These are phyloP conservation scores for Enteromius unitaeniatus DNA, from an alignment of 2,797 vertebrate species.

Conservation along the genomic window DNA sequence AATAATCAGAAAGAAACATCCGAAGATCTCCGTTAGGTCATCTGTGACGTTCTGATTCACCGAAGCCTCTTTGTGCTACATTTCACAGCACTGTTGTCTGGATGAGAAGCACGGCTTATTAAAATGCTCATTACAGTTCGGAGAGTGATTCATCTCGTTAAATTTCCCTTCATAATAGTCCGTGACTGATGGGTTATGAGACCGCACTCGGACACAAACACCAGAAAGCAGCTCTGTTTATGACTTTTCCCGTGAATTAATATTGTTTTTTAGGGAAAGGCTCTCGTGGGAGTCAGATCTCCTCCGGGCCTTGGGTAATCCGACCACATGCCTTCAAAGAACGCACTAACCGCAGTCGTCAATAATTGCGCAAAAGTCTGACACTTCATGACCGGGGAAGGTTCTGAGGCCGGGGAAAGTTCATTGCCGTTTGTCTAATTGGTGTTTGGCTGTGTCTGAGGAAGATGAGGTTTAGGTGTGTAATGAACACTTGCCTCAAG, in stretches of 20 bases:
- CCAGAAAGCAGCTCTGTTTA: not conserved
- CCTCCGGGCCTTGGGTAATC: conserved; percentile 1
- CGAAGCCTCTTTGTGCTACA: conserved; percentile 39
- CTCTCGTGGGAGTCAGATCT: not conserved
- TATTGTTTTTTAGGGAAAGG: not conserved
- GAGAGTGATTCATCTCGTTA: conserved; percentile 48
- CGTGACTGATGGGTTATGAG: conserved; percentile 48
- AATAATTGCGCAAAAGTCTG: conserved; percentile 74
- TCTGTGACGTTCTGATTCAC: conserved; percentile 57
- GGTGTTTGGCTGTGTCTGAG: conserved; percentile 64
- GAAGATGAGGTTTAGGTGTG: conserved; percentile 1
- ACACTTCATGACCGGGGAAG: conserved; percentile 69
- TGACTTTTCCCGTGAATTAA: not conserved
- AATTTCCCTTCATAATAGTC: conserved; percentile 42
- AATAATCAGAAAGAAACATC: conserved; percentile 60
- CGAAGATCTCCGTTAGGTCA: conserved; percentile 42
- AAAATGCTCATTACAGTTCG: conserved; percentile 20
- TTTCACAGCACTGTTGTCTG: not conserved
- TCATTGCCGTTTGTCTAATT: conserved; percentile 70
- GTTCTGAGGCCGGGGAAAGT: conserved; percentile 68
- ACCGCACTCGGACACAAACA: conserved; percentile 30
- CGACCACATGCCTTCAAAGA: not conserved
- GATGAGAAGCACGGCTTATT: not conserved
- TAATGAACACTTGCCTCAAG: not conserved
- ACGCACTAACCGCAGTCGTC: conserved; percentile 49